Percentiles rank a stretch among this genome's conserved stretches.
Evolutionary conservation across 2,888 invertebrate genomes (phyloP).

Genomic region (Amaurobius ferox): DNA sequence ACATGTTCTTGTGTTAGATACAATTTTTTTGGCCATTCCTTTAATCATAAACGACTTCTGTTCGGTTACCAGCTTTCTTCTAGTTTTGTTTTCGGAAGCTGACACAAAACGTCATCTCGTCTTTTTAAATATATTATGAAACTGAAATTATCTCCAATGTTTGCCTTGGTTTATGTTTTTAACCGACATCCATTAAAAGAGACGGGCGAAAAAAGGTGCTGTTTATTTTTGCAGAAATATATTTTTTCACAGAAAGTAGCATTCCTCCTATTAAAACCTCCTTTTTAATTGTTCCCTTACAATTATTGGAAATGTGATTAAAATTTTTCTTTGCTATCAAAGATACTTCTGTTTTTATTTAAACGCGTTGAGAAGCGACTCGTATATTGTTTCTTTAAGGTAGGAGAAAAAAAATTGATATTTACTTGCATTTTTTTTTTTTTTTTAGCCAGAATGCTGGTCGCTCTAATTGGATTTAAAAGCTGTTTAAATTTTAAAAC

Average conservation of each 20-base stretch:
- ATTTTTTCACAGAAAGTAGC: no score
- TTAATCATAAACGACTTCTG: no score
- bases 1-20: no score
- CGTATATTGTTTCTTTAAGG: neutral
- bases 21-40: no score
- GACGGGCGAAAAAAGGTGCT: neutral
- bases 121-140: constrained; percentile 4
- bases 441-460: neutral
- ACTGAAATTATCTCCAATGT: constrained; percentile 6
- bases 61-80: no score
- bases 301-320: constrained; percentile 48
- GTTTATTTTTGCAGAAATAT: neutral
- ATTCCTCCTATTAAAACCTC: no score
- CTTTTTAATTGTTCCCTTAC: constrained; percentile 20
- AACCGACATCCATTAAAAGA: neutral
- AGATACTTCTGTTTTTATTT: neutral
- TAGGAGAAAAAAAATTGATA: neutral
- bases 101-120: neutral
- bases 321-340: neutral
- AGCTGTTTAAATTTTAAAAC: constrained; percentile 11
- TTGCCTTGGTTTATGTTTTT: neutral
- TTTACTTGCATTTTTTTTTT: neutral
- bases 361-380: neutral
- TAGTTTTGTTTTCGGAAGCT: neutral
- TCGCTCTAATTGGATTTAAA: constrained; percentile 5